Evolutionary conservation across 2,797 vertebrate species (phyloP).

Genomic region (Harpagifer antarcticus): DNA sequence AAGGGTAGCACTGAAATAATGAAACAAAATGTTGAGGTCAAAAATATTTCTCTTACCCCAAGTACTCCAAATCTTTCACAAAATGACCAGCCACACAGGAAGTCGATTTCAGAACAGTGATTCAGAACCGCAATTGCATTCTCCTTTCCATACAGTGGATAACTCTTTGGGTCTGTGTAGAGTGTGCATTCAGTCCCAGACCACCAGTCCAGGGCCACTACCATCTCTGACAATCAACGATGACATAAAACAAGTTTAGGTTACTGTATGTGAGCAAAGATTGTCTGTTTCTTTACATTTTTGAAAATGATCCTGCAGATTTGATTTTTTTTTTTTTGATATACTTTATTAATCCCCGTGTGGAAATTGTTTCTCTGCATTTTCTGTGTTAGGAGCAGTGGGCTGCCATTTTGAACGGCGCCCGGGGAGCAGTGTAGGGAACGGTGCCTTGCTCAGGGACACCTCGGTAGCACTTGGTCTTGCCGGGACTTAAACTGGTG

Average conservation of each 20-base stretch:
- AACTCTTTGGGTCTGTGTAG: slow-evolving; percentile 90
- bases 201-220: slow-evolving; percentile 97
- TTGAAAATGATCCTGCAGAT: background rate
- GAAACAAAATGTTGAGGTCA: background rate
- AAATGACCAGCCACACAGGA: slow-evolving; percentile 96
- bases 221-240: slow-evolving; percentile 88
- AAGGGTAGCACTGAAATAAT: background rate
- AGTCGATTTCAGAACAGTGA: slow-evolving; percentile 97
- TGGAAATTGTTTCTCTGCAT: no score
- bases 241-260: background rate
- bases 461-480: no score
- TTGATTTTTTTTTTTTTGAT: no score
- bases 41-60: slow-evolving; percentile 87
- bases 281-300: background rate
- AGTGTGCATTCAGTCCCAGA: slow-evolving; percentile 93
- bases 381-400: no score
- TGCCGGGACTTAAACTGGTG: no score
- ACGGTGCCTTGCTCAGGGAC: no score
- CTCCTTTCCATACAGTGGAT: slow-evolving; percentile 90
- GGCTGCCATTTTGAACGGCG: no score
- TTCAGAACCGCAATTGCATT: slow-evolving; percentile 96
- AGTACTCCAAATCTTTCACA: slow-evolving; percentile 95
- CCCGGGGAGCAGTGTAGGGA: no score
- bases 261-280: background rate
- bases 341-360: no score